phyloP scores from a whole-genome alignment of 1,140 invertebrate genomes.

The Hormaphis cornu region DNA sequence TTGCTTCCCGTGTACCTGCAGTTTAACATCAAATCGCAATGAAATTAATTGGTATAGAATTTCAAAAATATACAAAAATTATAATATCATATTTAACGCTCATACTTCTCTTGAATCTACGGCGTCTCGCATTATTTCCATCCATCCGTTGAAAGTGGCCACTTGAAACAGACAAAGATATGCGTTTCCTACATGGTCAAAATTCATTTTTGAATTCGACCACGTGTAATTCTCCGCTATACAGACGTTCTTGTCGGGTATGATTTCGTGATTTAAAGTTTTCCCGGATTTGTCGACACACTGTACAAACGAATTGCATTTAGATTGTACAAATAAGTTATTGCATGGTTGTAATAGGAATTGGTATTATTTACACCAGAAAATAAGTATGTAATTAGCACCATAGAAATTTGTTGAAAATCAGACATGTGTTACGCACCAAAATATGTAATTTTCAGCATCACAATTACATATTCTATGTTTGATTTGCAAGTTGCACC shows the following conservation, averaged over 20 bases:
- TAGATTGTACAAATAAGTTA: conserved; percentile 34
- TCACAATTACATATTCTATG: no score
- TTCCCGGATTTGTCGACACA: conserved; percentile 78
- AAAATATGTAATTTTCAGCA: no score
- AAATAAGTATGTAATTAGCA: no score
- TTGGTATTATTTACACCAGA: no score
- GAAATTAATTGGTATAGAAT: background rate
- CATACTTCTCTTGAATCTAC: conserved; percentile 85
- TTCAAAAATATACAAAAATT: background rate
- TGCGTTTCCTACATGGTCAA: conserved; percentile 95
- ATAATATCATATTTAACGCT: conserved; percentile 3
- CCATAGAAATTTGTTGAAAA: no score
- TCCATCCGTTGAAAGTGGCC: conserved; percentile 92
- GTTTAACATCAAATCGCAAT: conserved; percentile 39
- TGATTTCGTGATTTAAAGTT: conserved; percentile 71
- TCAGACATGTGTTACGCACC: background rate
- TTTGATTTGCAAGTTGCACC: no score
- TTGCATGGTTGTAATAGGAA: no score
- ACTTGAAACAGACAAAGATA: conserved; percentile 97
- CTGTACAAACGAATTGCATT: conserved; percentile 55
- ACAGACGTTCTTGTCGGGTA: conserved; percentile 74
- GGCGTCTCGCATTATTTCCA: conserved; percentile 94
- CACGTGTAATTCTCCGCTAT: conserved; percentile 82
- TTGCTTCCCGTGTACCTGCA: conserved; percentile 69
- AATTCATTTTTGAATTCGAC: conserved; percentile 95